A percentile compares a stretch with the other conserved stretches of the same genome.
Conservation (phyloP, 2,888 invertebrate genomes). For the Platerodrilus igneus region DNA sequence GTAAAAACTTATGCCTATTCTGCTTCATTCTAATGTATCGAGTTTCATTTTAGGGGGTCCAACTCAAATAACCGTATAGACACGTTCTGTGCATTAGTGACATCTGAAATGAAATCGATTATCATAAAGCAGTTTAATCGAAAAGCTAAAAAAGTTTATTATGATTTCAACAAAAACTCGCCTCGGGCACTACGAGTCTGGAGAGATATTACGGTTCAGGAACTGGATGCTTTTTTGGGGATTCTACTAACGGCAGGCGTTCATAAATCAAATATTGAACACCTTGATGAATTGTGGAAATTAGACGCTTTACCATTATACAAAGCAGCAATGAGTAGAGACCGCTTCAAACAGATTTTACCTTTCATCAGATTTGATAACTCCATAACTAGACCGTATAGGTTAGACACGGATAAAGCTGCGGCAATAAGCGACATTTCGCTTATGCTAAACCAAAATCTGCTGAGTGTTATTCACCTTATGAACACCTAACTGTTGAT, state of each 20-base stretch:
- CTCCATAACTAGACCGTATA: slow-evolving; percentile 7
- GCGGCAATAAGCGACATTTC: slow-evolving; percentile 13
- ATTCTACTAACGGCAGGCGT: slow-evolving; percentile 8
- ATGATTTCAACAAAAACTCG: slow-evolving; percentile 7
- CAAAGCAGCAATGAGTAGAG: slow-evolving; percentile 10
- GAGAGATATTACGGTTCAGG: neutral
- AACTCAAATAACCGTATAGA: slow-evolving; percentile 13
- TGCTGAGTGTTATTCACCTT: no score
- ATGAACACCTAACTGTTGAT: slow-evolving; percentile 2
- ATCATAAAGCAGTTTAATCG: slow-evolving; percentile 6
- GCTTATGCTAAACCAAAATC: slow-evolving; percentile 12
- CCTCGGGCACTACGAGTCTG: slow-evolving; percentile 4
- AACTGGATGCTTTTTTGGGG: slow-evolving; percentile 5
- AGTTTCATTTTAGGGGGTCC: slow-evolving; percentile 11
- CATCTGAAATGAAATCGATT: slow-evolving; percentile 5
- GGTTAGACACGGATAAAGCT: slow-evolving; percentile 13
- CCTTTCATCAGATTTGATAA: slow-evolving; percentile 13
- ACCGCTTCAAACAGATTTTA: slow-evolving; percentile 11
- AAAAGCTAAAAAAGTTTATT: slow-evolving; percentile 8
- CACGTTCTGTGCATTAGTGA: slow-evolving; percentile 7
- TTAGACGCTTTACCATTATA: slow-evolving; percentile 9
- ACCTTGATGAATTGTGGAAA: slow-evolving; percentile 7
- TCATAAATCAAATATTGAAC: slow-evolving; percentile 8
- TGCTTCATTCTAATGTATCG: slow-evolving; percentile 9
- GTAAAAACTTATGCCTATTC: slow-evolving; percentile 6